Evolutionary conservation across 2,113 vertebrate species (phyloP), one percentile per base, ranked within the genome.

Genomic region (Junco hyemalis): DNA sequence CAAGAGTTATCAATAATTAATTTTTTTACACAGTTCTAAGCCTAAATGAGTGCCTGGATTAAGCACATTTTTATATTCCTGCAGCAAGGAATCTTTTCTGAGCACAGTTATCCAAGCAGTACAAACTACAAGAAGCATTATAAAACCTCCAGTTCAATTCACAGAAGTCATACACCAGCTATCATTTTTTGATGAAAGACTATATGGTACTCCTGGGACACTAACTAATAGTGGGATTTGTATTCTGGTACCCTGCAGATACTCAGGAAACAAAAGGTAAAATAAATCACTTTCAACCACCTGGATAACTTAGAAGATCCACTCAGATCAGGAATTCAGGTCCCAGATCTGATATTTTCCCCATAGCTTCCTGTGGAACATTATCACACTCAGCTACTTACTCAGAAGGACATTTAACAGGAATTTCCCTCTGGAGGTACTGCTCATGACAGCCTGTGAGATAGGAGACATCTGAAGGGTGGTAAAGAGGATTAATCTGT

Each of bases 391-490:
- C 80, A 92, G 91, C 72, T 90, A 70, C 92, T 90, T 86, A 96
- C 88, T 78, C 71, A 90, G 72, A 88, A 90, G 72, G 65, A 54
- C 47, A 51, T 92, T 88, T 81, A 88, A 70, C 54, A 83, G 51
- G 86, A 96, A 93, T 83, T 88, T 90, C 60, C 64, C 92, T 90
- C 93, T 54, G 56, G 92, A 91, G 86, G 3, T 57, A 48, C 85
- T 90, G 83, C 57, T 94, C 72, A 81, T 90, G 88, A 59, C 47
- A 87, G 12, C 3, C 0, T 78, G 51, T 74, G 56, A 95, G 51
- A 68, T 13, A 86, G 33, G 15, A 92, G 71, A 79, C 56, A 76
- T 68, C 22, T 87, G 81, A 88, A 92, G 42, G 23, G 17, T 68
- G 40, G 12, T 73, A 38, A 85, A 86, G 47, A 78, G 33, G 73